Evolutionary conservation across 1,140 invertebrate genomes (phyloP).

Genomic region (Heliconius melpomene): DNA sequence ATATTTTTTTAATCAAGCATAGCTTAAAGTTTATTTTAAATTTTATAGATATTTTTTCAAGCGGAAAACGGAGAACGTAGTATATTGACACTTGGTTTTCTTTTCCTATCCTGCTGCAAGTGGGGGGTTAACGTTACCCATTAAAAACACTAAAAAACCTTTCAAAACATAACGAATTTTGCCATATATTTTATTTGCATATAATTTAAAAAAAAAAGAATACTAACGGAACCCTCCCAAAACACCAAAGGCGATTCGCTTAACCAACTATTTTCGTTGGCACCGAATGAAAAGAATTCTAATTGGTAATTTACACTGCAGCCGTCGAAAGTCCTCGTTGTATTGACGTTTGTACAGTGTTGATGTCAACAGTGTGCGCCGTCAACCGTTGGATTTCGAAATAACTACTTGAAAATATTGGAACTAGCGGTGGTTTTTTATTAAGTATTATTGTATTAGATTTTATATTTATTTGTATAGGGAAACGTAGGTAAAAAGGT

Average conservation of each 20-base stretch:
- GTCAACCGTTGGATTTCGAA: constrained; percentile 17
- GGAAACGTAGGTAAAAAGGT: no score
- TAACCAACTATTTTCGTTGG: constrained; percentile 47
- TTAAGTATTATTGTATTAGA: not conserved
- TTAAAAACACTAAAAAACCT: no score
- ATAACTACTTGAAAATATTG: constrained; percentile 9
- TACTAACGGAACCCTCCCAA: constrained; percentile 42
- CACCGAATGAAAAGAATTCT: constrained; percentile 62
- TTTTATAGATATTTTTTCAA: no score
- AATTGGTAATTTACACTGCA: constrained; percentile 69
- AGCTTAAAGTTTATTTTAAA: no score
- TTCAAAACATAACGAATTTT: no score
- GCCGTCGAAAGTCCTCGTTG: constrained; percentile 35
- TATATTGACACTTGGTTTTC: no score
- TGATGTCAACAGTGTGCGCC: constrained; percentile 26
- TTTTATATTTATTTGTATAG: not conserved
- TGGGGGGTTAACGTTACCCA: no score
- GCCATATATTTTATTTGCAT: no score
- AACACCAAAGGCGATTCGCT: constrained; percentile 20
- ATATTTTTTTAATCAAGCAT: no score
- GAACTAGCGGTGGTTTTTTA: not conserved
- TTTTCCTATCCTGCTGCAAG: no score
- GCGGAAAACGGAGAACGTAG: no score
- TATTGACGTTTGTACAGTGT: constrained; percentile 26
- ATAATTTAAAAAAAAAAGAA: no score